A percentile compares a stretch with the other conserved stretches of the same genome.
Conservation (phyloP, 2,113 vertebrate species). For the Cheirogaleus medius region DNA sequence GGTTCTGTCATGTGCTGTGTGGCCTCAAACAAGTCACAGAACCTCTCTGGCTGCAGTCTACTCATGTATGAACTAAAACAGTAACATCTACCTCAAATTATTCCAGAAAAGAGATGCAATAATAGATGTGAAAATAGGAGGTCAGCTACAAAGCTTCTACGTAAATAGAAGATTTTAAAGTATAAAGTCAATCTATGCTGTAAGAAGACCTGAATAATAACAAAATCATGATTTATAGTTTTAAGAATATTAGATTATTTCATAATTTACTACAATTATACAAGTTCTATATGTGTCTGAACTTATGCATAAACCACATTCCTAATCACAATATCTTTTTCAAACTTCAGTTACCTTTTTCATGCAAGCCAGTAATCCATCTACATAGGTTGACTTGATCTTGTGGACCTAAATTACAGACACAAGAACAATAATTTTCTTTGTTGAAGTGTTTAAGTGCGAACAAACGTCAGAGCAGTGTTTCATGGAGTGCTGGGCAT, state of each 20-base stretch:
- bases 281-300: background rate
- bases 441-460: background rate
- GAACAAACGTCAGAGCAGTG: background rate
- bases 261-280: background rate
- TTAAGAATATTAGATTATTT: background rate
- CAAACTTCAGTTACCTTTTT: constrained; percentile 85
- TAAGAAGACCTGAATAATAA: background rate
- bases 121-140: background rate
- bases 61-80: background rate
- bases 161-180: background rate
- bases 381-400: constrained; percentile 94
- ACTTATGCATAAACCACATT: background rate
- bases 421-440: background rate
- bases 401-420: constrained; percentile 89
- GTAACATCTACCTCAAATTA: background rate
- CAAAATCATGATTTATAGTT: background rate
- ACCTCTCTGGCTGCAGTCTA: background rate
- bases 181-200: background rate
- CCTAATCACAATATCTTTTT: background rate
- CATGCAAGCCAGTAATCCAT: constrained; percentile 89
- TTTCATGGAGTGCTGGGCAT: background rate
- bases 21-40: background rate
- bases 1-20: background rate
- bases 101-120: rapidly evolving
- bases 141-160: background rate